Evolutionary conservation across 2,888 invertebrate species (phyloP), one percentile per base, ranked within the genome.

Genomic region (Neoitamus cyanurus): DNA sequence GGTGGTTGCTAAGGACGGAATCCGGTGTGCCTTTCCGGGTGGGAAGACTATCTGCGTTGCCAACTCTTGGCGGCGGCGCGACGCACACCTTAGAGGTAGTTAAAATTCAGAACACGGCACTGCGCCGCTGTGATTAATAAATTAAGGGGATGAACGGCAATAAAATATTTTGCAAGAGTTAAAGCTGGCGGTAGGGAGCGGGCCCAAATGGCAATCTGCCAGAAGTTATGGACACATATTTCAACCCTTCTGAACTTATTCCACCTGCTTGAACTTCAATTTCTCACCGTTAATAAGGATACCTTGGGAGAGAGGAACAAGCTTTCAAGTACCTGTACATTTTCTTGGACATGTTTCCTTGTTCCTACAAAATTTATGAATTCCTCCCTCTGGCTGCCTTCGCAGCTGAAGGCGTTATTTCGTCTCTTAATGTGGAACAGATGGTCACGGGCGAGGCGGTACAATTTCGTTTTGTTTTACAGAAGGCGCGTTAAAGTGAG

Each of bases 341-440:
- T 78, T 42, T 46, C 58, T 58, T 78, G 78, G 78, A 78, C 78
- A 78, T 78, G 48, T 58, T 78, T 78, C 31, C 78, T 42, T 78
- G 78, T 58, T 37, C 20, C 31, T 31, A 31, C 28, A n/a, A 78
- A 78, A 78, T 78, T 78, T 78, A 78, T 78, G 78, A 48, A 78
- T 58, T 48, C 46, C 42, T 25, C 42, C 13, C 31, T 1, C 48
- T 58, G 9, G 73, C 15, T 73, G 37, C 20, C 1, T 58, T 34
- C 48, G 78, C 20, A n/a, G 46, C 13, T 42, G 42, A 28, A 78
- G 78, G 78, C 31, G 58, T 78, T 78, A 78, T 78, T 78, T 78
- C 48, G 78, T 78, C 48, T 78, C 78, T 78, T 78, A 78, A 78
- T 78, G 78, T 58, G 78, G 58, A 78, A 78, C 78, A 78, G 78